Evolutionary conservation across 2,888 invertebrate genomes (phyloP).

Genomic region (Bembecia ichneumoniformis): DNA sequence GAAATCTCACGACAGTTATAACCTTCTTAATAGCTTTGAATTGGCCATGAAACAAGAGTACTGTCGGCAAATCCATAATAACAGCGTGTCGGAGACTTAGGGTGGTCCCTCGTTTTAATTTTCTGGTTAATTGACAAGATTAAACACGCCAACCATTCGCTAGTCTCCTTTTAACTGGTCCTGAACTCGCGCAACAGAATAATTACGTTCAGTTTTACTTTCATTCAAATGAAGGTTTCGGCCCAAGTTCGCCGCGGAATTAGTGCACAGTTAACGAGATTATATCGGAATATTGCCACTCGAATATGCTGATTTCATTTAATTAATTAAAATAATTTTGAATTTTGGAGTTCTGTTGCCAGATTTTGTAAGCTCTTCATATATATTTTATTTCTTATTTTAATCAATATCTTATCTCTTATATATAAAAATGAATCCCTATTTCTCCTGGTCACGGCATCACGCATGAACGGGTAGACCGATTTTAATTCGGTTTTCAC

Average conservation of each 20-base stretch:
- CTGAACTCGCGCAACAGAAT: conserved; percentile 36
- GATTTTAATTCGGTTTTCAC: no score
- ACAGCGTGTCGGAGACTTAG: conserved; percentile 19
- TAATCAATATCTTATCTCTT: no score
- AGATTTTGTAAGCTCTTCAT: conserved; percentile 7
- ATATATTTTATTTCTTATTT: no score
- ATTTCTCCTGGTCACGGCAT: no score
- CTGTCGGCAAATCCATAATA: conserved; percentile 20
- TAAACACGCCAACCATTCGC: conserved; percentile 38
- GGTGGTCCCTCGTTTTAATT: conserved; percentile 30
- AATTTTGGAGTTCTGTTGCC: conserved; percentile 8
- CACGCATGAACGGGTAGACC: no score
- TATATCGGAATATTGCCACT: conserved; percentile 24
- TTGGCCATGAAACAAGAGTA: conserved; percentile 1
- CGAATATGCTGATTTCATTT: conserved; percentile 15
- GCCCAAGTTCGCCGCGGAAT: conserved; percentile 18
- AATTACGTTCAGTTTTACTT: conserved; percentile 41
- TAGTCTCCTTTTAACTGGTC: conserved; percentile 35
- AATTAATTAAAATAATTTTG: conserved; percentile 7
- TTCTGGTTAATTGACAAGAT: conserved; percentile 52
- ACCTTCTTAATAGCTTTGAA: conserved; percentile 8
- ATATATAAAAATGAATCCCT: no score
- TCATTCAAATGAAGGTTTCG: conserved; percentile 39
- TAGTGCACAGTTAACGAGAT: conserved; percentile 27
- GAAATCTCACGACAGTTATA: conserved; percentile 6